Percentiles rank a stretch among this genome's conserved stretches.
Conservation (phyloP, 1,140 invertebrate species). For the Drosophila bifasciata region DNA sequence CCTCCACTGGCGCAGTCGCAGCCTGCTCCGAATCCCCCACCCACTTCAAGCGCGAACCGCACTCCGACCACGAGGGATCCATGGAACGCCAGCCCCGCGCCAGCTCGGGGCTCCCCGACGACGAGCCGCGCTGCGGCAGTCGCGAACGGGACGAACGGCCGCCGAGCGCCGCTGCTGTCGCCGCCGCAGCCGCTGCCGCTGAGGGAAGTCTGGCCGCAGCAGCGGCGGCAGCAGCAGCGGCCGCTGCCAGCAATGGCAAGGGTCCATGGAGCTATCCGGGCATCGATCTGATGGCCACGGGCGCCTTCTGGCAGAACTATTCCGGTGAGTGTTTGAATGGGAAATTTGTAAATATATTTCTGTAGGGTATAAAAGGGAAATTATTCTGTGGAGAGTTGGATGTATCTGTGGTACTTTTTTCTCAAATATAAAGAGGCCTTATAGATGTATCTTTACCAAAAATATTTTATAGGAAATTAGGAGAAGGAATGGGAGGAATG, state of each 20-base stretch:
- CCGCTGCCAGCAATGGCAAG: conserved; percentile 75
- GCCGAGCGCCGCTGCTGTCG: conserved; percentile 48
- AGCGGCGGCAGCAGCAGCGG: conserved; percentile 74
- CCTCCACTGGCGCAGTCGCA: conserved; percentile 27
- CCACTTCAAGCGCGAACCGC: conserved; percentile 78
- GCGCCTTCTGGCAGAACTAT: conserved; percentile 95
- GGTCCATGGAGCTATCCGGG: conserved; percentile 90
- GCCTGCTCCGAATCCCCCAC: conserved; percentile 72
- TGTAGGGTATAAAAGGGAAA: too few relatives aligned
- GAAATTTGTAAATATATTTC: neutral
- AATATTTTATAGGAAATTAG: too few relatives aligned
- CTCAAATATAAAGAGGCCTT: too few relatives aligned
- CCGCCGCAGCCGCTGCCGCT: conserved; percentile 73
- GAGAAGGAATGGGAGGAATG: neutral
- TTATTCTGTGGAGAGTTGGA: too few relatives aligned
- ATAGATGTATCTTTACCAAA: too few relatives aligned
- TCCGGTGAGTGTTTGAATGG: conserved; percentile 87
- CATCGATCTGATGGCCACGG: conserved; percentile 89
- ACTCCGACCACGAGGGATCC: conserved; percentile 84
- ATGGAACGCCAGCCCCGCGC: conserved; percentile 74
- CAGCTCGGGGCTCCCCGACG: conserved; percentile 37
- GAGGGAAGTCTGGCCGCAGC: conserved; percentile 83
- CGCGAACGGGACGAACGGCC: conserved; percentile 71
- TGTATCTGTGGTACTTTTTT: too few relatives aligned
- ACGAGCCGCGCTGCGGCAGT: conserved; percentile 56